Base-by-base conservation (phyloP, 2,113 vertebrate species). In the Cyprinodon variegatus region DNA sequence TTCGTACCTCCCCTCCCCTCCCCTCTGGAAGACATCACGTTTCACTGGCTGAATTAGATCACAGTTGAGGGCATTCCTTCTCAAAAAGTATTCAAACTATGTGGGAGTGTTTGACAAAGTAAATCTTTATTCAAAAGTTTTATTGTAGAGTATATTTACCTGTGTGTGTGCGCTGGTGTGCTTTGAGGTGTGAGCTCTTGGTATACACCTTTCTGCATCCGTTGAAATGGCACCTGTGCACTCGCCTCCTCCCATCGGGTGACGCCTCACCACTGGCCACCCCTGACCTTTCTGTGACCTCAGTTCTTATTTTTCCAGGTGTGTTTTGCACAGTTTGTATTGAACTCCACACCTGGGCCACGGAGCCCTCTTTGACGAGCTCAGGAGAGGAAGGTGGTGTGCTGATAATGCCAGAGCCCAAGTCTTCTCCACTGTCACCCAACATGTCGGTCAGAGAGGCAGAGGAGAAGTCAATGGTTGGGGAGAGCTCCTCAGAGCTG, bases 201-300 rank as follows among this genome's bases (percentile, higher is more conserved):
- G 98, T 99, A 95, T 99, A 99, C 94, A 98, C 97, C 95, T 99
- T 99, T 87, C 96, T 95, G 96, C 98, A 99, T 11, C 97, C 98
- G 0, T 97, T 98, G 94, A 99, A 99, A 39, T 96, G 94, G 94
- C 98, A 99, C 83, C 96, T 93, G 89, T 99, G 98, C 40, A 98
- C 94, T 29, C 97, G 94, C 86, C 95, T 95, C 90, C 96, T 94
- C 73, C 96, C 96, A 39, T 99, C 98, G 0, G 96, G 96, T 0
- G 97, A 98, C 22, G 93, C 92, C 69, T 97, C 98, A 12, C 95
- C 95, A 3, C 92, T 96, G 79, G 76, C 91, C 84, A 79, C 89
- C 89, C 92, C 69, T 86, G 94, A 94, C 95, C 86, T 72, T 53
- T 95, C 95, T 68, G 90, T 68, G 69, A 94, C 94, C 89, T 95